Evolutionary conservation across 1,140 invertebrate species (phyloP).

Genomic region (Calephelis virginiensis): DNA sequence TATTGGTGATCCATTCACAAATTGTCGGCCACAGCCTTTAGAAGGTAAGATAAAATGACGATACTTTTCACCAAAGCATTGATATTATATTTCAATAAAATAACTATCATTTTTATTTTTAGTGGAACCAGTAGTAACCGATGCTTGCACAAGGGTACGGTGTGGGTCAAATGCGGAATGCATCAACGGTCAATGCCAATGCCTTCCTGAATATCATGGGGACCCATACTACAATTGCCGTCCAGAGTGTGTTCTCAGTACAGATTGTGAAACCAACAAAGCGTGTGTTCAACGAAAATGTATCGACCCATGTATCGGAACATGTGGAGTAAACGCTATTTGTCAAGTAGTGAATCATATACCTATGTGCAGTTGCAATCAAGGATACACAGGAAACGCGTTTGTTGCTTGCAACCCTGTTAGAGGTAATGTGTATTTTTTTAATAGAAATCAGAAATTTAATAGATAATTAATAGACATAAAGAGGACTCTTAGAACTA

Average conservation of each 20-base stretch:
- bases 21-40: conserved; percentile 80
- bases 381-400: conserved; percentile 83
- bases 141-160: conserved; percentile 82
- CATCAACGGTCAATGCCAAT: conserved; percentile 82
- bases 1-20: conserved; percentile 85
- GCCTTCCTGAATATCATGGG: conserved; percentile 82
- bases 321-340: conserved; percentile 85
- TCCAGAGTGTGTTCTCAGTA: conserved; percentile 90
- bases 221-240: conserved; percentile 85
- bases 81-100: neutral
- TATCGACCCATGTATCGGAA: conserved; percentile 85
- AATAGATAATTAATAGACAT: no score
- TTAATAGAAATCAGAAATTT: no score
- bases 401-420: conserved; percentile 81
- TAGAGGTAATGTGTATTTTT: conserved; percentile 43
- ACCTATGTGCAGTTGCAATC: conserved; percentile 85
- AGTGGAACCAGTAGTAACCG: conserved; percentile 69
- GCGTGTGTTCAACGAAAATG: conserved; percentile 88
- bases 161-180: conserved; percentile 90
- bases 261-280: conserved; percentile 86
- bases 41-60: conserved; percentile 64
- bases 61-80: no score
- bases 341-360: conserved; percentile 90
- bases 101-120: conserved; percentile 38
- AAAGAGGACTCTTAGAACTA: no score